Conservation (phyloP, 1,140 invertebrate genomes). For the Caerostris darwini region DNA sequence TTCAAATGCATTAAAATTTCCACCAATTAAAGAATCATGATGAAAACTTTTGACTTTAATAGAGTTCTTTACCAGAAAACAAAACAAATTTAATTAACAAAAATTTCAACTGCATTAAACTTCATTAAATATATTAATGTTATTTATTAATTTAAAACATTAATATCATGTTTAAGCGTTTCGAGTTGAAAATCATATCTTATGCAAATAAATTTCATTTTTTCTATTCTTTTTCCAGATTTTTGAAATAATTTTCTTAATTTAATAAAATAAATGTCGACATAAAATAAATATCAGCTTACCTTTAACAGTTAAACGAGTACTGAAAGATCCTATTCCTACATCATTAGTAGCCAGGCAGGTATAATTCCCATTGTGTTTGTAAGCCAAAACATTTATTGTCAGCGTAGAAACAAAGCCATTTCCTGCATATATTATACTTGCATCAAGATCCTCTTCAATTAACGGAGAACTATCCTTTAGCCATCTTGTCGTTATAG, state of each 20-base stretch:
- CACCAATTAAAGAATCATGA: no score
- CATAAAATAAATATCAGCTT: not conserved
- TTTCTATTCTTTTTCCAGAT: not conserved
- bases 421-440: slow-evolving; percentile 76
- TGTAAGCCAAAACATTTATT: slow-evolving; percentile 81
- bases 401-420: slow-evolving; percentile 82
- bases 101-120: no score
- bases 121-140: no score
- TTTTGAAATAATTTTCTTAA: not conserved
- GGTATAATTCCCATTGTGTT: slow-evolving; percentile 85
- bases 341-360: slow-evolving; percentile 84
- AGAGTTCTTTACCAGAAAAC: no score
- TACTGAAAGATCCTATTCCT: slow-evolving; percentile 82
- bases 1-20: no score
- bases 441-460: slow-evolving; percentile 68
- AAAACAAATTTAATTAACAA: no score
- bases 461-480: slow-evolving; percentile 84
- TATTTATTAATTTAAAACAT: no score
- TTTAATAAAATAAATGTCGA: not conserved
- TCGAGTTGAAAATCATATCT: no score
- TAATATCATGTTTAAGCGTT: no score
- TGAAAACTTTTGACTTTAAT: no score
- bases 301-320: slow-evolving; percentile 79
- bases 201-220: no score
- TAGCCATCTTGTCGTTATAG: slow-evolving; percentile 83